These are phyloP conservation scores for Lagodon rhomboides DNA, from an alignment of 2,797 vertebrate genomes.

Conservation along the genomic window DNA sequence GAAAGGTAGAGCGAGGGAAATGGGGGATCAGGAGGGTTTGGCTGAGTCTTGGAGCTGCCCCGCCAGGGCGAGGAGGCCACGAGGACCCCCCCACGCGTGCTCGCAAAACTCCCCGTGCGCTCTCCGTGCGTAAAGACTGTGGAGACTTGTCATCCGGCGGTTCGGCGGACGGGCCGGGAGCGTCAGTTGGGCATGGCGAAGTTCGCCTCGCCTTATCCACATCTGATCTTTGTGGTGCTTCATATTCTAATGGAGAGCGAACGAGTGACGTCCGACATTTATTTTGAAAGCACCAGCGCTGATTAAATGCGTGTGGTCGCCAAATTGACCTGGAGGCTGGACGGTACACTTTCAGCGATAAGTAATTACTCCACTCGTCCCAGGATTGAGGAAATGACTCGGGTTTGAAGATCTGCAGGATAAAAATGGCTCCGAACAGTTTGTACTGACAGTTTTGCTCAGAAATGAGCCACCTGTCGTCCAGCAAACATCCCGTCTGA, in stretches of 20 bases:
- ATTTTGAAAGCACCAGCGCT: not conserved
- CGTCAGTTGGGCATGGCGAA: slow-evolving; percentile 39
- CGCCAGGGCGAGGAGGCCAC: slow-evolving; percentile 69
- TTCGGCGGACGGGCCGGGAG: slow-evolving; percentile 41
- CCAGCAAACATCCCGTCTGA: not conserved
- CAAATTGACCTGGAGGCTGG: not conserved
- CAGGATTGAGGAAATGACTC: not conserved
- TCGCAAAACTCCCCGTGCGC: slow-evolving; percentile 62
- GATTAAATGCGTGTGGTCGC: not conserved
- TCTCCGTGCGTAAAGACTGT: slow-evolving; percentile 73
- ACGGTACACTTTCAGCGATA: not conserved
- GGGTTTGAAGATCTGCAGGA: not conserved
- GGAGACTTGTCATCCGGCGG: slow-evolving; percentile 54
- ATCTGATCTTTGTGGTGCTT: slow-evolving; percentile 24
- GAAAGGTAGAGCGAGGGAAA: slow-evolving; percentile 80
- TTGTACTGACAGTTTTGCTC: slow-evolving; percentile 15
- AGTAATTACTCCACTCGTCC: not conserved
- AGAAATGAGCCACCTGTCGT: slow-evolving; percentile 3
- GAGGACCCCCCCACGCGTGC: slow-evolving; percentile 65
- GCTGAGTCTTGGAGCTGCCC: slow-evolving; percentile 68
- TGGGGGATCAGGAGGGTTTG: slow-evolving; percentile 63
- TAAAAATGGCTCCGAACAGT: not conserved
- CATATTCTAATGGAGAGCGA: slow-evolving; percentile 26
- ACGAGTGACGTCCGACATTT: slow-evolving; percentile 11
- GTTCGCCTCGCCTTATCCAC: slow-evolving; percentile 23